Percentiles rank a stretch among this genome's conserved stretches.
Evolutionary conservation across 1,140 invertebrate species (phyloP).

Genomic region (Cotesia glomerata): DNA sequence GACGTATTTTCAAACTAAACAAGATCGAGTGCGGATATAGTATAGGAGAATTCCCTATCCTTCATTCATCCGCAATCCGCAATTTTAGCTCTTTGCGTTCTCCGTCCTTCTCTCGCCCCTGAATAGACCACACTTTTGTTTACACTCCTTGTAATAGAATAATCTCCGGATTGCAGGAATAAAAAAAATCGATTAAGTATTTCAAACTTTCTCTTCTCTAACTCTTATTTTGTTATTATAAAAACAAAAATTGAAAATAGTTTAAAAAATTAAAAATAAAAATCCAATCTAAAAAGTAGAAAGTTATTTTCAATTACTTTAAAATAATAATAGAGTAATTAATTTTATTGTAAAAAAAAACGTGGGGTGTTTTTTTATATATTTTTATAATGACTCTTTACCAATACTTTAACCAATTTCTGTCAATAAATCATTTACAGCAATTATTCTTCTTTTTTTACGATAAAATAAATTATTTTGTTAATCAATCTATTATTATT

Average conservation of each 20-base stretch:
- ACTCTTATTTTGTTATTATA: neutral
- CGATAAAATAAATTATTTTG: no score
- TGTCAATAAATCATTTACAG: neutral
- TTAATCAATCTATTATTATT: no score
- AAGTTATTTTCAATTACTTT: no score
- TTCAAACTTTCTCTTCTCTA: neutral
- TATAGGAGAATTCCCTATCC: slow-evolving; percentile 30
- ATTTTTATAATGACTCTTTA: no score
- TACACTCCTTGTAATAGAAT: slow-evolving; percentile 56
- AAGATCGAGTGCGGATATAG: slow-evolving; percentile 40
- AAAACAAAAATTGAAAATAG: no score
- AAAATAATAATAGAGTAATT: no score
- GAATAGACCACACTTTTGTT: slow-evolving; percentile 35
- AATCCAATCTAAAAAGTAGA: no score
- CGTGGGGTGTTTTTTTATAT: no score
- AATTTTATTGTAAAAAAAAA: no score
- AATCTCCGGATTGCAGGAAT: slow-evolving; percentile 41
- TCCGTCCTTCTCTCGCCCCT: neutral
- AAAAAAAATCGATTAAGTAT: neutral
- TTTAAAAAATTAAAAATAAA: no score
- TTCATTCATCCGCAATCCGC: neutral
- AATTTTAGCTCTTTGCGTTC: neutral
- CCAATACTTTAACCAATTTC: no score
- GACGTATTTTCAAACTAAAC: slow-evolving; percentile 60
- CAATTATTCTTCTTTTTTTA: neutral